Evolutionary conservation across 2,797 vertebrate genomes (phyloP).

Genomic region (Sparidentex hasta): DNA sequence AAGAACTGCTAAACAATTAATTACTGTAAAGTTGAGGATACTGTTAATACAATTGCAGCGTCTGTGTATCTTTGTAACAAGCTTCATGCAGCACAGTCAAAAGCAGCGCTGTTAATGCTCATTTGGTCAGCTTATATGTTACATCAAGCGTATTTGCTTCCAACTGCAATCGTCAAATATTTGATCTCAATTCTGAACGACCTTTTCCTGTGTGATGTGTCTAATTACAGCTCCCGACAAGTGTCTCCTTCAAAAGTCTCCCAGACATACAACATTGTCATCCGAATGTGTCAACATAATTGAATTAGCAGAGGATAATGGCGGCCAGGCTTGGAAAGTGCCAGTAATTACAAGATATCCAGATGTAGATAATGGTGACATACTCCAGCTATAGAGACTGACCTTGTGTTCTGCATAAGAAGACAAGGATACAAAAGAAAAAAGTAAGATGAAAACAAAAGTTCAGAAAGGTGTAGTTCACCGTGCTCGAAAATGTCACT

Average conservation of each 20-base stretch:
- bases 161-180: slow-evolving; percentile 50
- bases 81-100: neutral
- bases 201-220: slow-evolving; percentile 46
- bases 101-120: neutral
- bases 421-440: neutral
- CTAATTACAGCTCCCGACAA: slow-evolving; percentile 56
- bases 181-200: slow-evolving; percentile 54
- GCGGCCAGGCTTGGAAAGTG: slow-evolving; percentile 30
- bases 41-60: neutral
- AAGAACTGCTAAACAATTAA: neutral
- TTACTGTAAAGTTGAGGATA: neutral
- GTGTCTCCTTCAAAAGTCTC: slow-evolving; percentile 64
- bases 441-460: slow-evolving; percentile 1
- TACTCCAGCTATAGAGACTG: neutral
- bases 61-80: neutral
- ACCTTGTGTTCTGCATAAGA: slow-evolving; percentile 16
- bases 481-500: slow-evolving; percentile 44
- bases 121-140: neutral
- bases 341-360: slow-evolving; percentile 47
- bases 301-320: slow-evolving; percentile 61
- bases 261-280: slow-evolving; percentile 46
- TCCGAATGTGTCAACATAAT: slow-evolving; percentile 55
- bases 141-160: slow-evolving; percentile 24
- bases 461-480: slow-evolving; percentile 34
- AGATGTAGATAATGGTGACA: slow-evolving; percentile 33